Evolutionary conservation across 2,113 vertebrate genomes (phyloP).

Genomic region (Theristicus caerulescens): DNA sequence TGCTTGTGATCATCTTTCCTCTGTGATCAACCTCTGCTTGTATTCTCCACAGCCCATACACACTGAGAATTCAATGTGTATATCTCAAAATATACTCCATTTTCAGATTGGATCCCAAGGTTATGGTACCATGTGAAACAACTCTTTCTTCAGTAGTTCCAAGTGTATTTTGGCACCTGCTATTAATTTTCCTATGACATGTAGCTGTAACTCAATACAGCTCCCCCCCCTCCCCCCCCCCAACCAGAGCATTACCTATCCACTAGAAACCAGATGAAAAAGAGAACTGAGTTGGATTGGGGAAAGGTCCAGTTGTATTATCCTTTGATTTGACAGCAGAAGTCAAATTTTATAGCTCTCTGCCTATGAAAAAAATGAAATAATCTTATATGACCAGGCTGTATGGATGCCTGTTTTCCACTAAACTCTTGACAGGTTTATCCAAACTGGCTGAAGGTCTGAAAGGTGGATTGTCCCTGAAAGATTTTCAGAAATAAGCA

Average conservation of each 20-base stretch:
- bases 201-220: not conserved
- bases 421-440: not conserved
- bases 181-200: not conserved
- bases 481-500: not conserved
- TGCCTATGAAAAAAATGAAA: not conserved
- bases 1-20: rapidly evolving
- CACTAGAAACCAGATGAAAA: not conserved
- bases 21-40: not conserved
- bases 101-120: not conserved
- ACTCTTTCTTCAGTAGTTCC: not conserved
- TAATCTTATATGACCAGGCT: not conserved
- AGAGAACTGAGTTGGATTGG: not conserved
- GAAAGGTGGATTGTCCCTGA: not conserved
- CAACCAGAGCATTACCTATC: not conserved
- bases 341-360: not conserved
- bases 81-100: not conserved
- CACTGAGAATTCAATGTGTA: not conserved
- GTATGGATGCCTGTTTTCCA: not conserved
- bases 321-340: not conserved
- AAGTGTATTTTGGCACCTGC: not conserved
- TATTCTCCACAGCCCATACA: not conserved
- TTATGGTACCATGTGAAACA: not conserved
- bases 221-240: too few relatives aligned
- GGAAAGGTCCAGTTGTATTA: not conserved
- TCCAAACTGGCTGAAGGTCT: not conserved